Evolutionary conservation across 2,113 vertebrate species (phyloP).

Genomic region (Bolborhynchus lineola): DNA sequence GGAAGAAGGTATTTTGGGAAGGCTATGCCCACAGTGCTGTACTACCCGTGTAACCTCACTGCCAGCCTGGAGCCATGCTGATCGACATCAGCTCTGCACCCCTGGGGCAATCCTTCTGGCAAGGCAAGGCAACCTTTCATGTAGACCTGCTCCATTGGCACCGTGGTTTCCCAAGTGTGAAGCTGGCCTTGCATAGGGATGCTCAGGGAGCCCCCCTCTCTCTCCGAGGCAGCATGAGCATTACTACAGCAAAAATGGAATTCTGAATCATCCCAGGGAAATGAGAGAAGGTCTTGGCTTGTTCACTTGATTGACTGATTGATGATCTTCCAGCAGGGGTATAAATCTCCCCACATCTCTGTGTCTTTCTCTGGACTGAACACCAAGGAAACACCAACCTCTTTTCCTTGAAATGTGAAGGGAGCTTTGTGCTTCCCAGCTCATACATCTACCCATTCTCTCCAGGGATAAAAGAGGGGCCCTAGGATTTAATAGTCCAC

Average conservation of each 20-base stretch:
- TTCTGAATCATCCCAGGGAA: not conserved
- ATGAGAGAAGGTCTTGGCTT: not conserved
- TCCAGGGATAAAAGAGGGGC: not conserved
- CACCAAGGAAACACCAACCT: not conserved
- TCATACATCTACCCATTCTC: accelerated
- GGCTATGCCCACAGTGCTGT: accelerated
- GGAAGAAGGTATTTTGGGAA: not conserved
- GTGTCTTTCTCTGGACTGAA: not conserved
- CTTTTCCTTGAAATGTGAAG: accelerated
- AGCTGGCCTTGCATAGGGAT: not conserved
- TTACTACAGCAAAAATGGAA: accelerated
- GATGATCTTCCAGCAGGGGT: not conserved
- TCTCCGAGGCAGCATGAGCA: accelerated
- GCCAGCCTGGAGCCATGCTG: not conserved
- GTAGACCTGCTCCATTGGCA: accelerated
- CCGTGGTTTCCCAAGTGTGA: accelerated
- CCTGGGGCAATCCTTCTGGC: not conserved
- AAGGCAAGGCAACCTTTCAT: not conserved
- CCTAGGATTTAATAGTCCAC: not conserved
- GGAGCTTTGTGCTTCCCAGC: not conserved
- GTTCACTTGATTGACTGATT: not conserved
- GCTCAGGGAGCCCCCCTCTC: not conserved
- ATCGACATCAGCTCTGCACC: not conserved
- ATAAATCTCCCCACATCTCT: not conserved
- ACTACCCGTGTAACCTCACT: accelerated